phyloP scores from a whole-genome alignment of 1,140 invertebrate genomes.

The Drosophila pseudoananassae region DNA sequence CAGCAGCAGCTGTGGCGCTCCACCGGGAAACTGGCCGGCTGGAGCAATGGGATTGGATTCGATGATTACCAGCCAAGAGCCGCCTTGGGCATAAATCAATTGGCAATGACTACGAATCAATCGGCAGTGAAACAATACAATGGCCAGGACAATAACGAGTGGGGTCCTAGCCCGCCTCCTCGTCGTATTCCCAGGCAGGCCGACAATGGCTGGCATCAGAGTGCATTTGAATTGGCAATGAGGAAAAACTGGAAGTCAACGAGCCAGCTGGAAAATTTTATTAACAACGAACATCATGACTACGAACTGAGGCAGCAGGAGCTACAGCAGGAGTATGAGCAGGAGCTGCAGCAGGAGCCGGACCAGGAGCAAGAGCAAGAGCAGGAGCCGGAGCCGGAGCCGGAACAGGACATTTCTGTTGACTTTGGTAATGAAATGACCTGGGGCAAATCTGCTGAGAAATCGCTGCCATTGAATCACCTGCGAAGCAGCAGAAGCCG shows the following conservation, averaged over 20 bases:
- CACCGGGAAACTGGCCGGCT: constrained; percentile 17
- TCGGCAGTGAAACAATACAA: constrained; percentile 75
- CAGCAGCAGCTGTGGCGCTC: constrained; percentile 6
- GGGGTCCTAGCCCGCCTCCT: neutral
- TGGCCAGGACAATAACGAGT: constrained; percentile 53
- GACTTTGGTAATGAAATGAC: constrained; percentile 80
- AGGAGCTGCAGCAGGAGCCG: constrained; percentile 16
- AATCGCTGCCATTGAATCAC: constrained; percentile 73
- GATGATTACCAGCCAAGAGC: constrained; percentile 27
- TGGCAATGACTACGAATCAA: constrained; percentile 71
- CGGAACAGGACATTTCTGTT: constrained; percentile 58
- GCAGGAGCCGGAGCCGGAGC: constrained; percentile 14
- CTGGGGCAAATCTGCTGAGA: constrained; percentile 70
- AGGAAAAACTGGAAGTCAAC: constrained; percentile 63
- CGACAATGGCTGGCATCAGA: constrained; percentile 50
- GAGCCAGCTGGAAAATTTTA: constrained; percentile 76
- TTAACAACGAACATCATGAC: constrained; percentile 53
- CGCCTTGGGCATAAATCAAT: constrained; percentile 73
- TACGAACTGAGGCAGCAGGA: constrained; percentile 26
- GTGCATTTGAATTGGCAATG: constrained; percentile 55
- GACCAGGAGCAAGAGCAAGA: constrained; percentile 15
- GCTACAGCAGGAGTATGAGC: constrained; percentile 11
- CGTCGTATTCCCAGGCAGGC: constrained; percentile 15
- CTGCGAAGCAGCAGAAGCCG: constrained; percentile 31
- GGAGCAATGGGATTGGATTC: constrained; percentile 49